Evolutionary conservation across 1,140 invertebrate species (phyloP).

Genomic region (Eumeta japonica): DNA sequence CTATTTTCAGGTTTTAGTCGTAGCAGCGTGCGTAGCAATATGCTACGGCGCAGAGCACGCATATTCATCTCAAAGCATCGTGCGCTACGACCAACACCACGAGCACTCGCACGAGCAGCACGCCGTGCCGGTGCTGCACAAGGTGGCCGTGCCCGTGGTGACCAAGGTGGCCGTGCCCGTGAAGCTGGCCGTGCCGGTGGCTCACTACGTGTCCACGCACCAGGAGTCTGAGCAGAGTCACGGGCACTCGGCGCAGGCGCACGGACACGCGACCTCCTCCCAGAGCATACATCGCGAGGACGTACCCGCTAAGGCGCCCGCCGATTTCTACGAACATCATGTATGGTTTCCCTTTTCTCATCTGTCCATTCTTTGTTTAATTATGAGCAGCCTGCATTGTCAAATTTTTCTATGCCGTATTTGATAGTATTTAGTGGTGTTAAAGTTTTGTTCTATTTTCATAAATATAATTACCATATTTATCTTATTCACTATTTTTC

Average conservation of each 20-base stretch:
- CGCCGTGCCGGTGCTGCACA: no score
- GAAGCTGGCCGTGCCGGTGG: background rate
- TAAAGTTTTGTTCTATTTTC: slow-evolving; percentile 6
- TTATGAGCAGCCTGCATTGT: background rate
- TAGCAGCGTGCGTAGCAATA: slow-evolving; percentile 11
- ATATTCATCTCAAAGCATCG: slow-evolving; percentile 15
- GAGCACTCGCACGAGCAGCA: background rate
- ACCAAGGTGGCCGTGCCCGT: background rate
- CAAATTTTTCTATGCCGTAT: background rate
- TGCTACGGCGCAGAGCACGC: slow-evolving; percentile 17
- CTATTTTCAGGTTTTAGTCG: slow-evolving; percentile 8
- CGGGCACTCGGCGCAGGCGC: slow-evolving; percentile 8
- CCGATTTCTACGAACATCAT: slow-evolving; percentile 13
- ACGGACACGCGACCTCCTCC: slow-evolving; percentile 13
- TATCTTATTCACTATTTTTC: background rate
- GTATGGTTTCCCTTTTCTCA: slow-evolving; percentile 13
- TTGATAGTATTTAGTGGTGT: background rate
- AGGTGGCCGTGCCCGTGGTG: background rate
- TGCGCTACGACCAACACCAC: slow-evolving; percentile 7
- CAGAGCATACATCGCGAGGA: slow-evolving; percentile 18
- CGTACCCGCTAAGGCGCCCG: slow-evolving; percentile 15
- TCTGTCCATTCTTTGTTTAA: slow-evolving; percentile 18
- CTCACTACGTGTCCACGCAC: background rate
- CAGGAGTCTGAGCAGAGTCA: background rate
- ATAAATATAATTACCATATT: background rate